phyloP scores from a whole-genome alignment of 2,113 vertebrate species.

The Synchiropus splendidus region DNA sequence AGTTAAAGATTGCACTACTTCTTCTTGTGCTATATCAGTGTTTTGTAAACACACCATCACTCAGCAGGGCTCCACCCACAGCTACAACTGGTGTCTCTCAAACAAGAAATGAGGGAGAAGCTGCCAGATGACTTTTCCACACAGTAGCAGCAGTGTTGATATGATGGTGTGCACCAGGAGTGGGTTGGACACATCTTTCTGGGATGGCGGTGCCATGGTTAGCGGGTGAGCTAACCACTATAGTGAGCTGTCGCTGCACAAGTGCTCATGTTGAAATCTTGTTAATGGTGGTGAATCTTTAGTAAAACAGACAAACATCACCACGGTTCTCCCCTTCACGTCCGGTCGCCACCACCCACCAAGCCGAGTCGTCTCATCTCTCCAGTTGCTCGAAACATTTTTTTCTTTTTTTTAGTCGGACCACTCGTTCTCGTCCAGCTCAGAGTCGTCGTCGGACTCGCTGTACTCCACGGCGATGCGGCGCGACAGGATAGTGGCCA shows the following conservation, averaged over 20 bases:
- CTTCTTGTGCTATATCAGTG: conserved; percentile 46
- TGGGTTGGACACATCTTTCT: too few species aligned
- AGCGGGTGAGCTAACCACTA: too few species aligned
- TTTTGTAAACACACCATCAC: conserved; percentile 35
- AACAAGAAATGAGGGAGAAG: conserved; percentile 6
- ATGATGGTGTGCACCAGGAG: too few species aligned
- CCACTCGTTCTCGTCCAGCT: conserved; percentile 90
- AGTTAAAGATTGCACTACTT: conserved; percentile 37
- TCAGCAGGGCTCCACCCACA: too few species aligned
- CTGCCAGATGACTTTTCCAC: conserved; percentile 23
- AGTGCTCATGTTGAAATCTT: conserved; percentile 1
- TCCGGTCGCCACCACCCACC: conserved; percentile 1
- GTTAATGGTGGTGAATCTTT: conserved; percentile 12
- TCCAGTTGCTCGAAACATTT: background rate
- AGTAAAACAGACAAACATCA: background rate
- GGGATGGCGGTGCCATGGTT: too few species aligned
- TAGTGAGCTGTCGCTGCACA: conserved; percentile 3
- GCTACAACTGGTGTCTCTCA: too few species aligned
- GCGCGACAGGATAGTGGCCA: conserved; percentile 86
- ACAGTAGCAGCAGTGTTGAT: conserved; percentile 19
- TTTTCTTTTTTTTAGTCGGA: conserved; percentile 67
- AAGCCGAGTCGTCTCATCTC: background rate
- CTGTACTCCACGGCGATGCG: conserved; percentile 92
- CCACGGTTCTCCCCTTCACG: background rate
- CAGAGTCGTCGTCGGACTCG: conserved; percentile 89